phyloP scores from a whole-genome alignment of 30 jellyfish, hydroid and myxozoan species.

The Pseudorhiza aurosa region DNA sequence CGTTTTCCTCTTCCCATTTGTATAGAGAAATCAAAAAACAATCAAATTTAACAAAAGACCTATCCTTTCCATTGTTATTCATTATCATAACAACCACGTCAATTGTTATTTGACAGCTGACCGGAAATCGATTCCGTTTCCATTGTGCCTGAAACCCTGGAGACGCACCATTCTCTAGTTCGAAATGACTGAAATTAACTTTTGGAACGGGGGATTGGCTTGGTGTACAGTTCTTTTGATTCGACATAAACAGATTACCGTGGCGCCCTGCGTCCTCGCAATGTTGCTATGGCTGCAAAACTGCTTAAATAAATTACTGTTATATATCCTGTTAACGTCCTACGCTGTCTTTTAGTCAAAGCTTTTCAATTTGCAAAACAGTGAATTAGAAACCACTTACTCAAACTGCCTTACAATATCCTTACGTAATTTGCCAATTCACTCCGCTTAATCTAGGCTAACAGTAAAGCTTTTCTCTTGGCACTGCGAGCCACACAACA shows the following conservation, averaged over 20 bases:
- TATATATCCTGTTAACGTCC: slow-evolving; percentile 21
- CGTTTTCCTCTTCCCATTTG: slow-evolving; percentile 60
- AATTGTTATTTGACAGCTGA: slow-evolving; percentile 69
- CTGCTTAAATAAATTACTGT: neutral
- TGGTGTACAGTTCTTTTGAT: slow-evolving; percentile 11
- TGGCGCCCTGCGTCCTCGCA: slow-evolving; percentile 53
- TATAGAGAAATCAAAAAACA: slow-evolving; percentile 57
- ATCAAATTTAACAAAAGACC: slow-evolving; percentile 28
- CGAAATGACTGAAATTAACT: slow-evolving; percentile 7
- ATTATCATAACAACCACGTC: slow-evolving; percentile 45
- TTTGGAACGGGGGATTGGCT: slow-evolving; percentile 40
- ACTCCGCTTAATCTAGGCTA: too few relatives aligned
- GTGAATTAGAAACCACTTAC: too few relatives aligned
- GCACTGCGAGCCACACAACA: too few relatives aligned
- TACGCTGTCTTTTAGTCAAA: neutral
- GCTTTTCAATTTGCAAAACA: neutral
- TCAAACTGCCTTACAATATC: too few relatives aligned
- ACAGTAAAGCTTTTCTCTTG: too few relatives aligned
- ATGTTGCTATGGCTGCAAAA: slow-evolving; percentile 23
- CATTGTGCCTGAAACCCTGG: slow-evolving; percentile 32
- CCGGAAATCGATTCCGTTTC: slow-evolving; percentile 73
- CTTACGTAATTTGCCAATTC: too few relatives aligned
- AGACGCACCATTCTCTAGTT: slow-evolving; percentile 34
- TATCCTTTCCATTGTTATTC: slow-evolving; percentile 14
- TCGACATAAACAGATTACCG: slow-evolving; percentile 25